phyloP scores from a whole-genome alignment of 2,113 vertebrate species.

The Perca fluviatilis region DNA sequence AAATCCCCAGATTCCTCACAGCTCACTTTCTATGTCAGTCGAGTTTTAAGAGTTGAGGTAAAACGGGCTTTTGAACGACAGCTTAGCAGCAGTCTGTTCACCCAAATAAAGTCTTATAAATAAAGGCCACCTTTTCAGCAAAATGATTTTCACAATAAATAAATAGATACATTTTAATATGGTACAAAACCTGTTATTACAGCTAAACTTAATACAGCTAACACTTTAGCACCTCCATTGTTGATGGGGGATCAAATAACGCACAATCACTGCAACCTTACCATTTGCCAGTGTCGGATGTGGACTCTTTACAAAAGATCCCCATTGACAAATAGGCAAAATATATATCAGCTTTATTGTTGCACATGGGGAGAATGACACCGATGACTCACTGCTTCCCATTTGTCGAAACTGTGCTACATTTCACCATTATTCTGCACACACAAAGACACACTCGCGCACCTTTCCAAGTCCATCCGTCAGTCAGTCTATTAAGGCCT shows the following conservation, averaged over 20 bases:
- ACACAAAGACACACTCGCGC: constrained; percentile 30
- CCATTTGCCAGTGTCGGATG: not conserved
- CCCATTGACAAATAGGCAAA: not conserved
- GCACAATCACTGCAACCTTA: not conserved
- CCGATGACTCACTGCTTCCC: constrained; percentile 5
- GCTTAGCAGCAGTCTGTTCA: not conserved
- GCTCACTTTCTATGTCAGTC: not conserved
- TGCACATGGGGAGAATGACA: not conserved
- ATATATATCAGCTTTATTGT: constrained; percentile 31
- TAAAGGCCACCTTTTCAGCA: not conserved
- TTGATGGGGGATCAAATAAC: not conserved
- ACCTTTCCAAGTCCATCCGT: constrained; percentile 71
- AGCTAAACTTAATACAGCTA: not conserved
- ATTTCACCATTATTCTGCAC: constrained; percentile 46
- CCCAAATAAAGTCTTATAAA: not conserved
- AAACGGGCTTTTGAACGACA: no score
- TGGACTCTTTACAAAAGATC: not conserved
- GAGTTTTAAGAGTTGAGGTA: not conserved
- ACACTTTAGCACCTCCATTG: not conserved
- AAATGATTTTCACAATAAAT: not conserved
- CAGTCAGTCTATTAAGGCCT: constrained; percentile 81
- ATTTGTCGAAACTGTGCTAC: constrained; percentile 13
- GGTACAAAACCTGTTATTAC: not conserved
- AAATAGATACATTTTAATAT: not conserved
- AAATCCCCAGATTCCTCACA: not conserved